A percentile compares a stretch with the other conserved stretches of the same genome.
Evolutionary conservation across 2,797 vertebrate genomes (phyloP).

Genomic region (Coccyzus lansbergi): DNA sequence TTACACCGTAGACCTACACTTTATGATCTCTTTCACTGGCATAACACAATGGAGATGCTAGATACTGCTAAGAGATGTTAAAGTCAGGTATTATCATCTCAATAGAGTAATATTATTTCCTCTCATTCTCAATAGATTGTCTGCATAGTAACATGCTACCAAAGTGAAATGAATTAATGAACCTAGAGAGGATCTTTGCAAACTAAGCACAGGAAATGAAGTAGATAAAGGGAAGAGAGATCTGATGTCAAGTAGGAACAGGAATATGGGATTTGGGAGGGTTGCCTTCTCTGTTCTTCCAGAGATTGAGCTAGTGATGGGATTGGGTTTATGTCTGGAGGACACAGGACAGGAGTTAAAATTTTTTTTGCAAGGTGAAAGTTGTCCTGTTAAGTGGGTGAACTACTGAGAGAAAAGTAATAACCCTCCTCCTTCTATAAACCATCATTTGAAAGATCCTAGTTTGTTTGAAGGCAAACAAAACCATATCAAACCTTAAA

Average conservation of each 20-base stretch:
- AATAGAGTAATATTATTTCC: slow-evolving; percentile 36
- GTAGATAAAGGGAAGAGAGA: slow-evolving; percentile 2
- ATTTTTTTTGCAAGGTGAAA: not conserved
- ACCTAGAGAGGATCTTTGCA: not conserved
- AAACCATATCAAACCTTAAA: not conserved
- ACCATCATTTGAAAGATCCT: not conserved
- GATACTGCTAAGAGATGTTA: slow-evolving; percentile 53
- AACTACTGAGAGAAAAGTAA: not conserved
- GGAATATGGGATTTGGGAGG: not conserved
- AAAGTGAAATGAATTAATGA: slow-evolving; percentile 52
- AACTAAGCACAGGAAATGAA: not conserved
- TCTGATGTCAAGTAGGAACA: not conserved
- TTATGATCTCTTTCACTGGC: slow-evolving; percentile 42
- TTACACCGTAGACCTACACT: not conserved
- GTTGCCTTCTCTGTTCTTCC: not conserved
- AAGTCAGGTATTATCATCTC: slow-evolving; percentile 51
- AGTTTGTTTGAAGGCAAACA: not conserved
- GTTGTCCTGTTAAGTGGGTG: not conserved
- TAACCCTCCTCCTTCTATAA: not conserved
- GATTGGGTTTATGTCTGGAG: not conserved
- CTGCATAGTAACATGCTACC: slow-evolving; percentile 23
- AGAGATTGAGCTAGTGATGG: not conserved
- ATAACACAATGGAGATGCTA: slow-evolving; percentile 31
- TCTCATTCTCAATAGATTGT: slow-evolving; percentile 49
- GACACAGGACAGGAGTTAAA: not conserved